Base-by-base conservation (phyloP, 2,113 vertebrate genomes). In the Chaetura pelagica region DNA sequence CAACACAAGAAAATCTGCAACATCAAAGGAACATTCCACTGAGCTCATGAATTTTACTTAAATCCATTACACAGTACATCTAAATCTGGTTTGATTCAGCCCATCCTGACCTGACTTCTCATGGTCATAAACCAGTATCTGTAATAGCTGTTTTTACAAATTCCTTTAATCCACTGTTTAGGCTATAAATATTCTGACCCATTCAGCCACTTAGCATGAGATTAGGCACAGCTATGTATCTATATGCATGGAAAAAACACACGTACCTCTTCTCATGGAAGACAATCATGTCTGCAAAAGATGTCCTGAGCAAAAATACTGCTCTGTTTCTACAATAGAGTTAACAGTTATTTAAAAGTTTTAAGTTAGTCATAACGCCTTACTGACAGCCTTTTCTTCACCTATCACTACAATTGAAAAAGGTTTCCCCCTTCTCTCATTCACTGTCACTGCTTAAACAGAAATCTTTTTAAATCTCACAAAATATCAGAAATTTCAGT, bases 401-500 rank as follows among this genome's bases (percentile, higher is more conserved):
- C 27, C n/a, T 21, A 18, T 52, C 24, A 51, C n/a, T 81, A 30
- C 34, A 66, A 66, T 5, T 46, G 61, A 80, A n/a, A 86, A 89
- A 38, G 14, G 4, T 30, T 82, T 14, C 5, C 3, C 4, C 3
- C 4, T 42, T 12, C 7, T 17, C 4, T 29, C 11, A 1, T 62
- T 42, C 26, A 42, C 9, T 44, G 6, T 20, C 38, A 76, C 10
- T 29, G 18, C 62, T 87, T 35, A 38, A 92, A 63, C 7, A 51
- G 6, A 29, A 77, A 38, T 16, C 29, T 38, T 30, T 21, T 48
- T 17, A 74, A 34, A 11, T 15, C 10, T 61, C 8, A 38, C 4
- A 0, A 73, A 73, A 80, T 3, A 58, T 61, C 15, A 51, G 32
- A 66, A 74, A 86, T 63, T 12, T 78, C 11, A 77, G 5, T 29